Conservation (phyloP, 2,113 vertebrate genomes). For the Sorex fumeus region DNA sequence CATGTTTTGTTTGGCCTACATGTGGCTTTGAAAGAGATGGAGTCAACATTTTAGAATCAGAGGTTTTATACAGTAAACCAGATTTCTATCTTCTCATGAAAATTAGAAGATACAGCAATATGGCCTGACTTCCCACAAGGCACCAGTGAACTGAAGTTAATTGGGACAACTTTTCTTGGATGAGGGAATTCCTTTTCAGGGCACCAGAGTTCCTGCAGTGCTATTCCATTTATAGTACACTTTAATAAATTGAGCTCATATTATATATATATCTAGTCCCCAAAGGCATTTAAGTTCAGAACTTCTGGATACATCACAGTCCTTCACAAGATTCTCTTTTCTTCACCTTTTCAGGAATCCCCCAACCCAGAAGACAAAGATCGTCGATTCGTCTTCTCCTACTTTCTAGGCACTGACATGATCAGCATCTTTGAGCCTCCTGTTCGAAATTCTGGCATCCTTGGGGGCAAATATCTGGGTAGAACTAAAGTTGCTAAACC, state of each 20-base stretch:
- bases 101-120: neutral
- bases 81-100: neutral
- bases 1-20: neutral
- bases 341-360: conserved; percentile 90
- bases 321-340: neutral
- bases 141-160: neutral
- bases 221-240: neutral
- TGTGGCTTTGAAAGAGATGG: conserved; percentile 41
- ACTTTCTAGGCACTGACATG: conserved; percentile 92
- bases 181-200: neutral
- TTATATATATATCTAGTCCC: neutral
- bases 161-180: neutral
- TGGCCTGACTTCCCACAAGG: neutral
- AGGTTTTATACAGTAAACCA: neutral
- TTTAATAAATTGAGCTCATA: neutral
- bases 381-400: conserved; percentile 93
- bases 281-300: neutral
- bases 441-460: conserved; percentile 93
- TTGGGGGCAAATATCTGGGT: conserved; percentile 92
- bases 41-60: conserved; percentile 31
- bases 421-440: conserved; percentile 95
- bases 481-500: conserved; percentile 93
- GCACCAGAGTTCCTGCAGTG: neutral
- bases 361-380: conserved; percentile 90
- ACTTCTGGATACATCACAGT: neutral